A percentile compares a stretch with the other conserved stretches of the same genome.
Evolutionary conservation across 2,888 invertebrate species (phyloP).

Genomic region (Myopa tessellatipennis): DNA sequence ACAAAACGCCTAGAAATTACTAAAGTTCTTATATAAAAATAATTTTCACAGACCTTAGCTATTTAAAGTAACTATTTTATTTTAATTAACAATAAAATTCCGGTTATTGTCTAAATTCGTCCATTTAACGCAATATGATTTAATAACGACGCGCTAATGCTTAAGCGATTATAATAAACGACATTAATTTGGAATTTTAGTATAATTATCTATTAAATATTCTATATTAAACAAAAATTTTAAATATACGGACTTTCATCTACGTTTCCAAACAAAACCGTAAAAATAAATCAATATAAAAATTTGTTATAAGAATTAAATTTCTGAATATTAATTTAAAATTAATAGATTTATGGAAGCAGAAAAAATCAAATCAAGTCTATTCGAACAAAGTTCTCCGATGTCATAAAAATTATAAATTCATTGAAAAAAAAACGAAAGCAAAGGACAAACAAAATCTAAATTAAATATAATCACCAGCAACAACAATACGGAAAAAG

Average conservation of each 20-base stretch:
- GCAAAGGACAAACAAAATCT: slow-evolving; percentile 9
- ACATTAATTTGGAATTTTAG: background rate
- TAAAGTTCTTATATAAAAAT: no score
- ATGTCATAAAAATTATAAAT: slow-evolving; percentile 44
- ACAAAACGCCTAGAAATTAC: no score
- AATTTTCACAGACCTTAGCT: no score
- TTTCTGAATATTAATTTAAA: slow-evolving; percentile 26
- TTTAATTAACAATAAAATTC: no score
- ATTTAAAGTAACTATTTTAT: no score
- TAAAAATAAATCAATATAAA: slow-evolving; percentile 22
- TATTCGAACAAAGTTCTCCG: slow-evolving; percentile 25
- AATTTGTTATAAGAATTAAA: slow-evolving; percentile 15
- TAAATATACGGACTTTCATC: slow-evolving; percentile 21
- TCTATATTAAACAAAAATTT: slow-evolving; percentile 1
- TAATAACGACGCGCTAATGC: slow-evolving; percentile 13
- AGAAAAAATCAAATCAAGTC: background rate
- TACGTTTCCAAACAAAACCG: slow-evolving; percentile 9
- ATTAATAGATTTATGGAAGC: slow-evolving; percentile 6
- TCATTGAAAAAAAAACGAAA: background rate
- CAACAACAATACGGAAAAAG: slow-evolving; percentile 48
- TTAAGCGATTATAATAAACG: slow-evolving; percentile 33
- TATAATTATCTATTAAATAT: background rate
- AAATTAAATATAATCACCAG: slow-evolving; percentile 30
- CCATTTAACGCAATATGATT: no score
- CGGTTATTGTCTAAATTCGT: no score